Base-by-base conservation (phyloP, 2,888 invertebrate species). In the Aporophyla nigra region DNA sequence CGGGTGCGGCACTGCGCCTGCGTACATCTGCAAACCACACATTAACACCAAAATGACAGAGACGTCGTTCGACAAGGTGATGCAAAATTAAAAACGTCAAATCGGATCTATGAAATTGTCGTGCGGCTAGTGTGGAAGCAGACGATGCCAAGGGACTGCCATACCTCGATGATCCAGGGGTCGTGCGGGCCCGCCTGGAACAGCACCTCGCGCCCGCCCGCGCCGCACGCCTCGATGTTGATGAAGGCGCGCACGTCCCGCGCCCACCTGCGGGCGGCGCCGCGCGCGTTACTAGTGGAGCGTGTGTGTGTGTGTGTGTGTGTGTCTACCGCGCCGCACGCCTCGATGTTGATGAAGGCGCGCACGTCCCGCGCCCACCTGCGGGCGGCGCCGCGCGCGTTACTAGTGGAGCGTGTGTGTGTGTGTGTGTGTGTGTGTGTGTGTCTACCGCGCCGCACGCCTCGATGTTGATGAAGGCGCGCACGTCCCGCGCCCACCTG, bases 141-240 rank as follows among this genome's bases (percentile, higher is more conserved):
- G 14, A 69, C 24, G 21, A 10, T 56, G 24, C 19, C 19, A 19
- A 46, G 19, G 19, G 24, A 24, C 19, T 24, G 65, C 24, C 68
- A 0, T 75, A 97, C 97, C 94, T 97, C 97, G 87, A 98, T 92
- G 54, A 98, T 96, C 98, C 98, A 98, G 59, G 97, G 97, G 93
- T 97, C 97, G 88, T 97, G 97, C 27, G 98, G 98, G 5, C 98
- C 98, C 63, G 98, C 98, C 96, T 99, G 99, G 95, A 99, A 99
- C 73, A 99, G 97, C 80, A 99, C 97, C 96, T 99, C 99, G 89
- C 98, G 97, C 0, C 99, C 99, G 74, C 98, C 99, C 67, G 98
- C 98, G 75, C 99, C 99, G 92, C 98, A 98, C 77, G 99, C 98
- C 95, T 99, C 99, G 77, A 99, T 93, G 97, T 99, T 99, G 84